phyloP scores from a whole-genome alignment of 2,888 invertebrate species.

The Pollenia angustigena region DNA sequence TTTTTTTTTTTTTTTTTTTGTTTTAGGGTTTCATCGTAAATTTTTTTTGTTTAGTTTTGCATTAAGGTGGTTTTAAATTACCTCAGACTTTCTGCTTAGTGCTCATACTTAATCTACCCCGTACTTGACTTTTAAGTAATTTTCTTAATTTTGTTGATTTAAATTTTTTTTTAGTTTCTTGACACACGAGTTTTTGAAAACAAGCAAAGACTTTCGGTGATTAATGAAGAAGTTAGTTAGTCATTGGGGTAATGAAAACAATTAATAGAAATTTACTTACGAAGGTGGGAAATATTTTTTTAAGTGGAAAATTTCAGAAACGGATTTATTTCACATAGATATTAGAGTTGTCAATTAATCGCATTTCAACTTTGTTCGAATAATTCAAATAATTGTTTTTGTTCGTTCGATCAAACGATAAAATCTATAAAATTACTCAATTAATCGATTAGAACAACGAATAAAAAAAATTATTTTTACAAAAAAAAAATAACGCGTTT shows the following conservation, averaged over 20 bases:
- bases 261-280: background rate
- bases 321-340: background rate
- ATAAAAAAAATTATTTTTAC: no score
- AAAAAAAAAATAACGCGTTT: no score
- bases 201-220: slow-evolving; percentile 1
- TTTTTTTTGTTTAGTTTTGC: slow-evolving; percentile 63
- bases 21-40: slow-evolving; percentile 1
- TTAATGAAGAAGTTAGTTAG: slow-evolving; percentile 36
- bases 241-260: slow-evolving; percentile 19
- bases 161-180: background rate
- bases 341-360: no score
- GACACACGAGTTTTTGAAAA: background rate
- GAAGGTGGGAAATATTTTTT: background rate
- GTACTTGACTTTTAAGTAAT: slow-evolving; percentile 59
- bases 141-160: slow-evolving; percentile 62
- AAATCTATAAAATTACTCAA: no score
- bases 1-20: slow-evolving; percentile 61
- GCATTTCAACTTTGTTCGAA: no score
- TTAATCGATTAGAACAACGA: no score
- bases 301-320: background rate
- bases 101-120: slow-evolving; percentile 48
- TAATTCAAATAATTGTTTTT: no score
- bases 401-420: no score
- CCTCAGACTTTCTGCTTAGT: slow-evolving; percentile 31
- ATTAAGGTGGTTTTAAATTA: slow-evolving; percentile 71